phyloP scores from a whole-genome alignment of 2,888 invertebrate genomes.

The Onthophagus sagittarius region DNA sequence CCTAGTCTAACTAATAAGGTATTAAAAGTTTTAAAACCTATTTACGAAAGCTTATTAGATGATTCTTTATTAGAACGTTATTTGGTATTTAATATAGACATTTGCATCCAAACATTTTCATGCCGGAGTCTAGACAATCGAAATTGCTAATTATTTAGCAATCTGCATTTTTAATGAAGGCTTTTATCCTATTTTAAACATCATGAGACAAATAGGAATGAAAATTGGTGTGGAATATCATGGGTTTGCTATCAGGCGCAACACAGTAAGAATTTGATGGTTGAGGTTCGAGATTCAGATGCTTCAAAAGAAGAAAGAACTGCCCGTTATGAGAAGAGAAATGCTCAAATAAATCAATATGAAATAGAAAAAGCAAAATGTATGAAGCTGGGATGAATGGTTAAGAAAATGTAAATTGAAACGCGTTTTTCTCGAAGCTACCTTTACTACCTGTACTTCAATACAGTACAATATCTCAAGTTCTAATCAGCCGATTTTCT shows the following conservation, averaged over 20 bases:
- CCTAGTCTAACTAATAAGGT: constrained; percentile 12
- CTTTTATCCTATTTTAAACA: constrained; percentile 1
- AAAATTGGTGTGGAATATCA: not conserved
- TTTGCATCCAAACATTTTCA: constrained; percentile 22
- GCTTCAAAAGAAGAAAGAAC: constrained; percentile 1
- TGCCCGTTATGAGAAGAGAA: not conserved
- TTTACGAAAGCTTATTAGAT: constrained; percentile 15
- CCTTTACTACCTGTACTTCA: no score
- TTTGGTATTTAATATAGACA: constrained; percentile 19
- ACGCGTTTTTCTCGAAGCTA: not conserved
- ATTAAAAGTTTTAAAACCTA: constrained; percentile 13
- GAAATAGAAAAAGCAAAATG: not conserved
- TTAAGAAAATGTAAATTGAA: not conserved
- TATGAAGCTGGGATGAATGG: not conserved
- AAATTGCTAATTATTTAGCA: constrained; percentile 17
- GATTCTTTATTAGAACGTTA: constrained; percentile 23
- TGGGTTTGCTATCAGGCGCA: not conserved
- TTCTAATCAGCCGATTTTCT: constrained; percentile 1
- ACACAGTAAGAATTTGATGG: not conserved
- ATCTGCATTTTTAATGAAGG: constrained; percentile 23
- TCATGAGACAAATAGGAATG: not conserved
- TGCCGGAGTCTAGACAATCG: no score
- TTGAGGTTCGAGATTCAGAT: not conserved
- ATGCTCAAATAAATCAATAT: not conserved
- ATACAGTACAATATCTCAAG: not conserved